A percentile compares a stretch with the other conserved stretches of the same genome.
These are phyloP conservation scores for Entomyzon cyanotis DNA, from an alignment of 2,113 vertebrate species.

Conservation along the genomic window DNA sequence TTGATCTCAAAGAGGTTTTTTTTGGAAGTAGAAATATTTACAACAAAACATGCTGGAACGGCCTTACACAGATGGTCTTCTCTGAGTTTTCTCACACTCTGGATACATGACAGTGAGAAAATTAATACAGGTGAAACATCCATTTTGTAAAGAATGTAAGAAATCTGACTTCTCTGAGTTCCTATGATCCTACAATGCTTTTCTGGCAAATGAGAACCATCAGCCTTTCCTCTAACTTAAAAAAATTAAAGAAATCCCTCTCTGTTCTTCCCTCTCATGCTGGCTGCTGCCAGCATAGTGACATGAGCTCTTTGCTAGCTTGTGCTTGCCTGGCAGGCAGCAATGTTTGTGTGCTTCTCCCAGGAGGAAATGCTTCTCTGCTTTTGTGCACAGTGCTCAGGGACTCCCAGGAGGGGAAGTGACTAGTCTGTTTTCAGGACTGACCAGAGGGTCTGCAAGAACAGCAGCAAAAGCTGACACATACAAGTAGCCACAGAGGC, in stretches of 20 bases:
- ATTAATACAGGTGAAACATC: background rate
- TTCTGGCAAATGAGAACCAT: background rate
- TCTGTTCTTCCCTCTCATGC: background rate
- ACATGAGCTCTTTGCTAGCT: fast-evolving
- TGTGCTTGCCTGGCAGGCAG: background rate
- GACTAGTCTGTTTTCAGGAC: background rate
- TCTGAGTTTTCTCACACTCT: background rate
- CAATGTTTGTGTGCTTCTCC: background rate
- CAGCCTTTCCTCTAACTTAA: background rate
- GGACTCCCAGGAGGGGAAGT: background rate
- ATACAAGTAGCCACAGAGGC: background rate
- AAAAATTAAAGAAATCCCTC: background rate
- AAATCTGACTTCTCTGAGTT: background rate
- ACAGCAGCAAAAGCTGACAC: background rate
- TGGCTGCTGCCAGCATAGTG: background rate
- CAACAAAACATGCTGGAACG: background rate
- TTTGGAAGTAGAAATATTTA: background rate
- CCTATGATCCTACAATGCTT: background rate
- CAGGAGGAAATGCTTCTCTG: background rate
- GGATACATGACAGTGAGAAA: background rate
- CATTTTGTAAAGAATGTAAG: background rate
- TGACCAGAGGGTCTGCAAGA: background rate
- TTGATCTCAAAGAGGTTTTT: background rate
- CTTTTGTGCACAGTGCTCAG: background rate
- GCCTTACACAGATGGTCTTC: fast-evolving